These are phyloP conservation scores for Diceros bicornis DNA, from an alignment of 2,797 vertebrate genomes.

Conservation along the genomic window DNA sequence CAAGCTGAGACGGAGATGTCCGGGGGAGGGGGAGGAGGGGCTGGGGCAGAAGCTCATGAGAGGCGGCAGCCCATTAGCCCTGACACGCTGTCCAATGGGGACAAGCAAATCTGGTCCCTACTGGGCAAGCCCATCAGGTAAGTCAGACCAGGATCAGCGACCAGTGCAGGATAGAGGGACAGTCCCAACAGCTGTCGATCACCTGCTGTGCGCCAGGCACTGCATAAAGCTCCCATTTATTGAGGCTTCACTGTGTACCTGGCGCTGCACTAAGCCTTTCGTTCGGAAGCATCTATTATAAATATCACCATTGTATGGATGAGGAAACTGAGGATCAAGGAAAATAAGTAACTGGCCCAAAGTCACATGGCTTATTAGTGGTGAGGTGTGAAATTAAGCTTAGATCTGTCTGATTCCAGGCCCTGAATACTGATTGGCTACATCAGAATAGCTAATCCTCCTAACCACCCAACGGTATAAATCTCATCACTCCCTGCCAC, in stretches of 20 bases:
- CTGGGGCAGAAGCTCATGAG: neutral
- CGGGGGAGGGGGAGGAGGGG: too few species aligned
- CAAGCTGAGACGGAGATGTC: too few species aligned
- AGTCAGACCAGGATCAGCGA: too few species aligned
- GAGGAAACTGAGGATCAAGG: neutral
- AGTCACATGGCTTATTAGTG: neutral
- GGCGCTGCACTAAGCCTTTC: neutral
- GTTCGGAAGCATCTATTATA: neutral
- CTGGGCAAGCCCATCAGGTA: neutral
- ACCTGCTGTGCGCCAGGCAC: neutral
- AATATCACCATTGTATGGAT: neutral
- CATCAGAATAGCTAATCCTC: neutral
- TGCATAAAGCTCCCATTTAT: neutral
- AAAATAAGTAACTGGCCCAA: neutral
- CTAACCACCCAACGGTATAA: neutral
- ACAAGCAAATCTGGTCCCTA: neutral
- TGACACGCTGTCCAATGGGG: neutral
- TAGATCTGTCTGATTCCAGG: neutral
- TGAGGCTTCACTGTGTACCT: too few species aligned
- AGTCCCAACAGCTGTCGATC: too few species aligned
- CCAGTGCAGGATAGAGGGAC: neutral
- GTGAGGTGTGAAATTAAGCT: neutral
- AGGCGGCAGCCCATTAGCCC: too few species aligned
- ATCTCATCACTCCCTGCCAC: neutral
- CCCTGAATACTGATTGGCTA: too few species aligned